A percentile compares a stretch with the other conserved stretches of the same genome.
Conservation (phyloP, 1,140 invertebrate genomes). For the Drosophila malerkotliana region DNA sequence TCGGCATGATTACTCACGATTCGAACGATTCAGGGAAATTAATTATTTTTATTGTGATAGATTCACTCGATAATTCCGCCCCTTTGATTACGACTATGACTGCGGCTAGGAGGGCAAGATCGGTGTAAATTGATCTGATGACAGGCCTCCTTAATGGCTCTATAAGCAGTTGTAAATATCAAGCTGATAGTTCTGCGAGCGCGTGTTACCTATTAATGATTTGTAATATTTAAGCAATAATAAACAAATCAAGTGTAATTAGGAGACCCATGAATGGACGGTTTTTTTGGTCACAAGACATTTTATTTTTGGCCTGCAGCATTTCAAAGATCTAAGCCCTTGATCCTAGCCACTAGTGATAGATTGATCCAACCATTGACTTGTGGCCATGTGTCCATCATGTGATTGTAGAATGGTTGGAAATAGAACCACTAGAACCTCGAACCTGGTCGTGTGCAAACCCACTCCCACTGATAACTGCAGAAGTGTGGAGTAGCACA, state of each 20-base stretch:
- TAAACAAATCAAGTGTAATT: neutral
- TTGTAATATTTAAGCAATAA: neutral
- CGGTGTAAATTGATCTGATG: conserved; percentile 8
- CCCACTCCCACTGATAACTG: conserved; percentile 35
- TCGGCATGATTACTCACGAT: conserved; percentile 19
- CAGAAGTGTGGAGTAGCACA: conserved; percentile 27
- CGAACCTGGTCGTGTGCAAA: conserved; percentile 43
- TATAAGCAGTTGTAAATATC: conserved; percentile 28
- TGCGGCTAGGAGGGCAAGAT: conserved; percentile 3
- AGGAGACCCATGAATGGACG: neutral
- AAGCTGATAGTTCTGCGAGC: neutral
- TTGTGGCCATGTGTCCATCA: conserved; percentile 8
- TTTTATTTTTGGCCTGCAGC: neutral
- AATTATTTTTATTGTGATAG: conserved; percentile 54
- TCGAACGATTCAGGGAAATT: conserved; percentile 35
- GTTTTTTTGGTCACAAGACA: neutral
- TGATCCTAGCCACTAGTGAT: conserved; percentile 10
- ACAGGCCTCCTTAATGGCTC: conserved; percentile 24
- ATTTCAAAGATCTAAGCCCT: too few relatives aligned
- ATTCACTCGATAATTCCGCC: conserved; percentile 38
- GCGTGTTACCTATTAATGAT: neutral
- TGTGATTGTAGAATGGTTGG: conserved; percentile 14
- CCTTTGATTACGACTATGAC: conserved; percentile 16
- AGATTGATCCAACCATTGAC: conserved; percentile 16
- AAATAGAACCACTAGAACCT: conserved; percentile 14